Evolutionary conservation across 2,797 vertebrate genomes (phyloP), one percentile per base, ranked within the genome.

Genomic region (Lepus oiostolus): DNA sequence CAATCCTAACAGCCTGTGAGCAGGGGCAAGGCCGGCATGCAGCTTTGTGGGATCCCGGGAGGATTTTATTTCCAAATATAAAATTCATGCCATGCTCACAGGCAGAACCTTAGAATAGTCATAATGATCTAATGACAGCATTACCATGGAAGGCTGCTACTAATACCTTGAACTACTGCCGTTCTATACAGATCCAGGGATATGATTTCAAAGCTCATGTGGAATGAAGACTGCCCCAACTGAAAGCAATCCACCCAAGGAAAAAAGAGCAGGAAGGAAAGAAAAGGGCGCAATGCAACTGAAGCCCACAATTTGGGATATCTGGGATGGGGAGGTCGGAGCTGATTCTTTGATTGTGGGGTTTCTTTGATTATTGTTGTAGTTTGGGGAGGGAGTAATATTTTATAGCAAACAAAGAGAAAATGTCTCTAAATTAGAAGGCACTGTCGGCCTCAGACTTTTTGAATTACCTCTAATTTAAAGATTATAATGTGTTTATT

Each of bases 51-150:
- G 97, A 97, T 97, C 97, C 96, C 90, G 80, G 91, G 91, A 97
- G 97, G 94, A 98, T 98, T 98, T 98, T 97, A 96, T 97, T 98
- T 98, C 98, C 97, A 98, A 98, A 98, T 98, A 98, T 97, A 98
- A 98, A 97, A 96, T 97, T 24, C 83, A 97, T 91, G 92, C 72
- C 93, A 80, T 94, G 94, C 65, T 97, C 94, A 91, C 94, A 97
- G 81, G 87, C 96, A 97, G 92, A 97, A 82, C 93, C 85, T 97
- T 97, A 97, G 97, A 98, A 97, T 84, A 96, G 85, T 24, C 16
- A 81, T 97, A 96, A 97, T 96, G 91, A 92, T 97, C 94, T 97
- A 94, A 90, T 97, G 95, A 68, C 85, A 93, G 19, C 65, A 89
- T 97, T 28, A 22, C 94, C 94, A 96, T 94, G 88, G 97, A 97